Evolutionary conservation across 2,797 vertebrate genomes (phyloP).

Genomic region (Chanos chanos): DNA sequence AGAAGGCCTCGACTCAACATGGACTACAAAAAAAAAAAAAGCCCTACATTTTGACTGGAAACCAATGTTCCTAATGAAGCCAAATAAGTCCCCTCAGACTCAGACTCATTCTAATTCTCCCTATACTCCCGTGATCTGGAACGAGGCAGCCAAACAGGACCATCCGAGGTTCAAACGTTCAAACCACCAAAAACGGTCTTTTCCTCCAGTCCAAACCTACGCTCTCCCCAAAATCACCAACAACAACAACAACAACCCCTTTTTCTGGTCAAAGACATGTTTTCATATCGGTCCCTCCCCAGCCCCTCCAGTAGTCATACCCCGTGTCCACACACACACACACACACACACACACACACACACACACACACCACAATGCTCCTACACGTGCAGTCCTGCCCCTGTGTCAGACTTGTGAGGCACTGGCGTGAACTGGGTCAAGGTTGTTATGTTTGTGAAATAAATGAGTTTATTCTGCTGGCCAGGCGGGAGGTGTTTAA

Average conservation of each 20-base stretch:
- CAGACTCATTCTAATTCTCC: neutral
- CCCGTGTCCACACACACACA: neutral
- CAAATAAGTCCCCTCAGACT: no score
- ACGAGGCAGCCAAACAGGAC: no score
- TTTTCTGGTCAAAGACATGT: conserved; percentile 15
- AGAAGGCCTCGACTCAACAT: neutral
- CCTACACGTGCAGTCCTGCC: neutral
- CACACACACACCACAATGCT: neutral
- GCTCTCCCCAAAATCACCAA: no score
- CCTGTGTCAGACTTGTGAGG: conserved; percentile 11
- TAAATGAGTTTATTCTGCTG: conserved; percentile 23
- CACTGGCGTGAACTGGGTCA: conserved; percentile 7
- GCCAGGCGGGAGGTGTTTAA: conserved; percentile 30
- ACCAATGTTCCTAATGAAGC: no score
- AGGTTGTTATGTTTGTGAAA: conserved; percentile 18
- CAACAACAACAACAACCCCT: no score
- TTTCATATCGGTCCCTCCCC: conserved; percentile 6
- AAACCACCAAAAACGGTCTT: no score
- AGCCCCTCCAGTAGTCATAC: neutral
- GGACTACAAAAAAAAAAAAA: conserved; percentile 13
- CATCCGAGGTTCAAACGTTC: no score
- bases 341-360: neutral
- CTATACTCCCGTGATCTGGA: no score
- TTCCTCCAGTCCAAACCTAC: no score
- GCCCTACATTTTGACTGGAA: no score